Evolutionary conservation across 1,140 invertebrate species (phyloP).

Genomic region (Eubasilissa regina): DNA sequence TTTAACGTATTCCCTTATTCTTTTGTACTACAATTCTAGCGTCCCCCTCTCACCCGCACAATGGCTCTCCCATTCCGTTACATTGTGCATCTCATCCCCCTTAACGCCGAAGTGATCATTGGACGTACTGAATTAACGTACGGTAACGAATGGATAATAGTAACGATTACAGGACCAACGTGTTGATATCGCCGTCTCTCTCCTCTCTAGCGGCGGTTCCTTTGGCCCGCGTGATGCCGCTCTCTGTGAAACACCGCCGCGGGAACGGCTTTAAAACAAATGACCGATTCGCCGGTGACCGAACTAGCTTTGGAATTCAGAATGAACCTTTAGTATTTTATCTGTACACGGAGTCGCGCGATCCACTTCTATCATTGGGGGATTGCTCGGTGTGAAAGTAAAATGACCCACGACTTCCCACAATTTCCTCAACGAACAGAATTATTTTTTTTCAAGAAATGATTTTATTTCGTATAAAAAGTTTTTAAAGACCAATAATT

Average conservation of each 20-base stretch:
- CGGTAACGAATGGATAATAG: constrained; percentile 36
- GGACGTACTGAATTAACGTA: constrained; percentile 32
- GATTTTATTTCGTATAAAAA: too few species aligned
- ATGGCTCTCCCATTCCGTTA: background rate
- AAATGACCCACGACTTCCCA: too few species aligned
- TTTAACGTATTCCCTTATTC: background rate
- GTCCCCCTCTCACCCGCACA: constrained; percentile 7
- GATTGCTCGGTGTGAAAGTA: too few species aligned
- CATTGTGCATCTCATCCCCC: constrained; percentile 9
- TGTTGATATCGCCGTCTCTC: background rate
- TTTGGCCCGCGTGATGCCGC: constrained; percentile 2
- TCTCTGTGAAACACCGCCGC: constrained; percentile 16
- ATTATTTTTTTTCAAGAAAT: too few species aligned
- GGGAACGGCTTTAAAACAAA: constrained; percentile 24
- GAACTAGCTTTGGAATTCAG: too few species aligned
- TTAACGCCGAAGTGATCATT: constrained; percentile 17
- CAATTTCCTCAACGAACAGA: too few species aligned
- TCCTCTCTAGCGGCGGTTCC: constrained; percentile 7
- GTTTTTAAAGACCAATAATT: too few species aligned
- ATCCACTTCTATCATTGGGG: too few species aligned
- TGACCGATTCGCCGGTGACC: background rate
- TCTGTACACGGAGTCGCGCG: too few species aligned
- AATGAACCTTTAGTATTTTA: too few species aligned
- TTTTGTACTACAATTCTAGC: background rate
- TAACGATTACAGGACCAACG: constrained; percentile 16